Conservation (phyloP, 2,797 vertebrate genomes). For the Tauraco hartlaubi region DNA sequence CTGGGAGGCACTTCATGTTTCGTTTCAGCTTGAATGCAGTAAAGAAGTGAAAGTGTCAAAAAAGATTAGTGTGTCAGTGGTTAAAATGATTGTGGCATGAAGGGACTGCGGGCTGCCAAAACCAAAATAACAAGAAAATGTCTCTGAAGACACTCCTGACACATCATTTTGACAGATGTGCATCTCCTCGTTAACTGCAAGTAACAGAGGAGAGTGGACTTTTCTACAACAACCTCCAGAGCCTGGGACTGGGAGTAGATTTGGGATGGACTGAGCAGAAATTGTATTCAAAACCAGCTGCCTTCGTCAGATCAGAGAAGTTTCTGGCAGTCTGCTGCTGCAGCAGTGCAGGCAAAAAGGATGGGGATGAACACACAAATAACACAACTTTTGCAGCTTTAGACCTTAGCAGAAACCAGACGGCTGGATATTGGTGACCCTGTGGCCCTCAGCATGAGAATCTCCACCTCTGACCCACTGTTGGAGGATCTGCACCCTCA, state of each 20-base stretch:
- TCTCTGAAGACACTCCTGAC: background rate
- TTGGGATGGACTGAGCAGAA: background rate
- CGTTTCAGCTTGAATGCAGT: background rate
- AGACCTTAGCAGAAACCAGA: background rate
- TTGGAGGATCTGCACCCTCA: fast-evolving
- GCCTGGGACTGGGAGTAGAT: background rate
- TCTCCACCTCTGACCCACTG: background rate
- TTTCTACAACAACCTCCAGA: background rate
- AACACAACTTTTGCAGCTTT: background rate
- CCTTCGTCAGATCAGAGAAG: background rate
- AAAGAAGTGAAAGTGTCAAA: slow-evolving; percentile 3
- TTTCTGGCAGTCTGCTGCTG: background rate
- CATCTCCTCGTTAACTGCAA: background rate
- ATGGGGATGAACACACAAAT: background rate
- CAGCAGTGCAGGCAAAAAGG: background rate
- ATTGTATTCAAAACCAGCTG: background rate
- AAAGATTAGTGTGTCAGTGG: slow-evolving; percentile 1
- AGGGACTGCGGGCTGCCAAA: slow-evolving; percentile 15
- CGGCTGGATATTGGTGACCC: background rate
- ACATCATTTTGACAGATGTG: background rate
- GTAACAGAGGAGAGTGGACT: background rate
- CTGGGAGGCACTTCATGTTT: background rate
- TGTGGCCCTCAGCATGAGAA: background rate
- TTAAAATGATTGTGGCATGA: slow-evolving; percentile 10
- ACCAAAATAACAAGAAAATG: background rate